These are phyloP conservation scores for Apomyelois bistriatella DNA, from an alignment of 2,888 invertebrate genomes.

Conservation along the genomic window DNA sequence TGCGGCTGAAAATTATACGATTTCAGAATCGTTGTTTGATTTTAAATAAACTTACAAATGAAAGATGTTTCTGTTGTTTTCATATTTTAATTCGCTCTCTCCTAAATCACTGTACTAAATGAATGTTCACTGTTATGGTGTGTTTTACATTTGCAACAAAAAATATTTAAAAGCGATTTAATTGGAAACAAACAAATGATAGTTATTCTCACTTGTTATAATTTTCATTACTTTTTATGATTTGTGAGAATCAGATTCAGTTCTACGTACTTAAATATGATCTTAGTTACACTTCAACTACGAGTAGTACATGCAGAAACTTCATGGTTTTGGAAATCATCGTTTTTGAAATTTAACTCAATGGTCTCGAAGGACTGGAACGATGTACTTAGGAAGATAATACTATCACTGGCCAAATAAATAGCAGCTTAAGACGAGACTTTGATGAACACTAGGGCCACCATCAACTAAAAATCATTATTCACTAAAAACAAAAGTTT, in stretches of 20 bases:
- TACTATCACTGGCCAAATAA: too few relatives aligned
- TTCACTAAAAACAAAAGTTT: too few relatives aligned
- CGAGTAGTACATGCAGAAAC: too few relatives aligned
- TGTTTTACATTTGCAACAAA: not conserved
- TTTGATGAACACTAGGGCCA: too few relatives aligned
- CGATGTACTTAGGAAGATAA: too few relatives aligned
- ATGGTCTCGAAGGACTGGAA: too few relatives aligned
- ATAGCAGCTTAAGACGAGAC: too few relatives aligned
- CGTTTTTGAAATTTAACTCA: too few relatives aligned
- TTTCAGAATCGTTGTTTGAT: conserved; percentile 39
- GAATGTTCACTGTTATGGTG: not conserved
- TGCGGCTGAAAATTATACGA: conserved; percentile 50
- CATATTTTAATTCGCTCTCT: not conserved
- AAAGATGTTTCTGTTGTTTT: conserved; percentile 3
- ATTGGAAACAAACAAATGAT: not conserved
- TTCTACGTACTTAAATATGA: too few relatives aligned
- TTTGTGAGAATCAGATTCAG: not conserved
- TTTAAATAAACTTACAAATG: conserved; percentile 30
- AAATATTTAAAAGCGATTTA: not conserved
- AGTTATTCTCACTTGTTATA: not conserved
- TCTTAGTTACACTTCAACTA: too few relatives aligned
- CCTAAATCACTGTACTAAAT: not conserved
- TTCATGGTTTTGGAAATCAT: too few relatives aligned
- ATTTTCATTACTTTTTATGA: not conserved
- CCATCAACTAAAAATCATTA: too few relatives aligned